Base-by-base conservation (phyloP, 2,888 invertebrate species). In the Lithosia quadra region DNA sequence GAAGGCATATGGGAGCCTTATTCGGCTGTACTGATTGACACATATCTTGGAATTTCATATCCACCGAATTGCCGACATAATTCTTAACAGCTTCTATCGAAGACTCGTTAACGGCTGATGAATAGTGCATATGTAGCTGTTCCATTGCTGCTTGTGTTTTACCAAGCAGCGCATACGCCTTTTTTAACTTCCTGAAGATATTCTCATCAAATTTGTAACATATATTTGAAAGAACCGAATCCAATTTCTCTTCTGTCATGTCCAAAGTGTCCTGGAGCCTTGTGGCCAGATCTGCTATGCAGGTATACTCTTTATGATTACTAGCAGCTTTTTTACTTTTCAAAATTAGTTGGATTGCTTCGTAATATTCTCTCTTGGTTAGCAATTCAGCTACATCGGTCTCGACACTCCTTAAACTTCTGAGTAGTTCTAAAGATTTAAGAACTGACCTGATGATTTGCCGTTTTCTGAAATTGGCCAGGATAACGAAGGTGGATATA, bases 121-220 rank as follows among this genome's bases (percentile, higher is more conserved):
- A 98, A 84, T 98, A 99, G 88, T 99, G 99, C 96, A 99, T 99
- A 80, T 98, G 98, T 13, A 99, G 91, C 88, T 99, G 99, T 89
- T 99, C 99, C 96, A 99, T 98, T 0, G 99, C 98, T 2, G 97
- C 97, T 91, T 99, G 97, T 0, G 98, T 98, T 91, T 99, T 99
- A 0, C 98, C 99, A 5, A 99, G 91, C 28, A 99, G 94, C 55
- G 96, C 96, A 86, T 99, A 99, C 0, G 99, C 99, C 78, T 96
- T 96, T 85, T 98, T 98, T 0, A 99, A 93, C 80, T 98, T 97
- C 13, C 96, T 95, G 87, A 99, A 99, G 9, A 97, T 96, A 15
- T 96, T 95, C 28, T 96, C 95, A 83, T 99, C 97, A 87, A 98
- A 99, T 79, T 96, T 96, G 67, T 96, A 96, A 74, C 95, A 95